Evolutionary conservation across 2,113 vertebrate genomes (phyloP).

Genomic region (Mormyrus lacerda): DNA sequence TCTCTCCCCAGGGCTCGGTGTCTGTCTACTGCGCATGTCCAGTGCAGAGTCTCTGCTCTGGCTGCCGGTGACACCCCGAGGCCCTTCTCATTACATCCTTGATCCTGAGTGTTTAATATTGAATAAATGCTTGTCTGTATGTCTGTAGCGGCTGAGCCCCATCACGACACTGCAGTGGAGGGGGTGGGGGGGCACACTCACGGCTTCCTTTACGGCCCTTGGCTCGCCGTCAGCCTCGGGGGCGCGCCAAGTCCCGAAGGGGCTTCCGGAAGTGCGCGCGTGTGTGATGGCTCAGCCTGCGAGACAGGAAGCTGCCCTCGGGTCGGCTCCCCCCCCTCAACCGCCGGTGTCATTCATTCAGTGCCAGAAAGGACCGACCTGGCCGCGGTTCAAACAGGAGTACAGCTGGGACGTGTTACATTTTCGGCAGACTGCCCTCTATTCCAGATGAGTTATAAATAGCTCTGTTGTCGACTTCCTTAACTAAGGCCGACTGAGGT

Average conservation of each 20-base stretch:
- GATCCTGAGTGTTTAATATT: neutral
- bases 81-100: neutral
- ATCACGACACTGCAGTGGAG: neutral
- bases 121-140: neutral
- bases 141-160: neutral
- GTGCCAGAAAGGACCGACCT: constrained; percentile 77
- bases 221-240: neutral
- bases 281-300: neutral
- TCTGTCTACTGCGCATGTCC: neutral
- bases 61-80: neutral
- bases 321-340: constrained; percentile 43
- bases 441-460: constrained; percentile 97
- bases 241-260: neutral
- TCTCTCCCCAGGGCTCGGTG: neutral
- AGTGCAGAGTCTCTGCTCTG: neutral
- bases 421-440: constrained; percentile 98
- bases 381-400: constrained; percentile 93
- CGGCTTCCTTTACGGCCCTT: neutral
- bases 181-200: neutral
- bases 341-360: constrained; percentile 93
- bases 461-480: constrained; percentile 82
- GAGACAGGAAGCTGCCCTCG: constrained; percentile 7
- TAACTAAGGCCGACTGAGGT: constrained; percentile 88
- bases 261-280: neutral
- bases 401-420: constrained; percentile 99